These are phyloP conservation scores for Drosophila mimetica DNA, from an alignment of 2,888 invertebrate species.

Conservation along the genomic window DNA sequence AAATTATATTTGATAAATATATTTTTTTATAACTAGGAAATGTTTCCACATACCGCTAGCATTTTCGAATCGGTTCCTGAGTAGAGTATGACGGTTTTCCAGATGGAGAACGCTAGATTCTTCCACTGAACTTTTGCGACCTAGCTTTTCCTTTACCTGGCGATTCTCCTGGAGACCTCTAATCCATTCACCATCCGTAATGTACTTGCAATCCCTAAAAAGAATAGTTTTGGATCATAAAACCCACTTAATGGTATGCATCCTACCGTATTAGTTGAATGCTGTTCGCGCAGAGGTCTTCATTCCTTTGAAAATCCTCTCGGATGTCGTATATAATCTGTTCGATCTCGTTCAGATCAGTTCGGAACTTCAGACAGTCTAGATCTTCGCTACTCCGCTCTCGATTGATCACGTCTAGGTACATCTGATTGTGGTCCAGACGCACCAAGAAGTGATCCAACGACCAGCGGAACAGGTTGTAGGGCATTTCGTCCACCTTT, in stretches of 20 bases:
- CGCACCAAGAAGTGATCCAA: constrained; percentile 42
- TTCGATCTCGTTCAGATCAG: constrained; percentile 49
- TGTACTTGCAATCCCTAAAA: constrained; percentile 39
- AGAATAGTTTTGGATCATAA: no score
- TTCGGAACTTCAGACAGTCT: constrained; percentile 57
- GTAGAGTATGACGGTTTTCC: background rate
- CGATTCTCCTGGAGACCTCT: background rate
- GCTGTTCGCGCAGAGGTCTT: constrained; percentile 37
- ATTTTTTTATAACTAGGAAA: background rate
- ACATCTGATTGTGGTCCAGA: constrained; percentile 37
- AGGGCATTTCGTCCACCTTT: constrained; percentile 24
- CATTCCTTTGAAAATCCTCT: constrained; percentile 13
- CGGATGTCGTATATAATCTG: constrained; percentile 26
- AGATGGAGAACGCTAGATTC: background rate
- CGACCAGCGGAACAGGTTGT: constrained; percentile 59
- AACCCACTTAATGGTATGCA: background rate
- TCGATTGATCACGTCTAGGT: constrained; percentile 48
- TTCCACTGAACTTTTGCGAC: rapidly evolving
- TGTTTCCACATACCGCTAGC: constrained; percentile 11
- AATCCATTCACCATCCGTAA: constrained; percentile 35
- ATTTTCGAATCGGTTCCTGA: constrained; percentile 1
- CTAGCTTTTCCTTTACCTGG: background rate
- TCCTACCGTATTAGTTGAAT: constrained; percentile 35
- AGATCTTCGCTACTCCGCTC: constrained; percentile 38
- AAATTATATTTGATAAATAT: background rate